Percentiles rank a stretch among this genome's conserved stretches.
Evolutionary conservation across 2,113 vertebrate genomes (phyloP).

Genomic region (Eonycteris spelaea): DNA sequence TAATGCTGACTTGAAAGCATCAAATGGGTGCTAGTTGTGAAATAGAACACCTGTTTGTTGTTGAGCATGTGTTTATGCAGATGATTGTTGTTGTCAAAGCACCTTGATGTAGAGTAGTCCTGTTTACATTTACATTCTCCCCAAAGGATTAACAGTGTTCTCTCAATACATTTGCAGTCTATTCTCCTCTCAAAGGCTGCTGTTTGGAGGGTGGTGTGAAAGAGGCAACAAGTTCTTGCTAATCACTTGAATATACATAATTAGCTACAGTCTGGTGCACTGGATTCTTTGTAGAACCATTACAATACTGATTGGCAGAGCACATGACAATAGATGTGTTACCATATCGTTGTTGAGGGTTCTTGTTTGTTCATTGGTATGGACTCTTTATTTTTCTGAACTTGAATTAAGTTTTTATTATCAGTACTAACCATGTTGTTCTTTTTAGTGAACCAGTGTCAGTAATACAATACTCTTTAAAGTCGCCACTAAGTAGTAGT

Average conservation of each 20-base stretch:
- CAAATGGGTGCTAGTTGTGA: slow-evolving; percentile 90
- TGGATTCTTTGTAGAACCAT: slow-evolving; percentile 80
- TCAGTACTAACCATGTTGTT: not conserved
- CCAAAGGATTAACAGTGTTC: slow-evolving; percentile 89
- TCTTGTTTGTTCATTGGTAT: slow-evolving; percentile 75
- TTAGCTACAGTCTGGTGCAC: slow-evolving; percentile 86
- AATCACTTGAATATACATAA: slow-evolving; percentile 88
- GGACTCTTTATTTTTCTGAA: slow-evolving; percentile 69
- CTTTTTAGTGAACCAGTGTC: slow-evolving; percentile 49
- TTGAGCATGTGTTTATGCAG: slow-evolving; percentile 91
- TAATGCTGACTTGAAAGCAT: slow-evolving; percentile 86
- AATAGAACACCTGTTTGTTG: slow-evolving; percentile 94
- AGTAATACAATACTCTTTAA: not conserved
- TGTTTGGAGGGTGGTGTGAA: slow-evolving; percentile 86
- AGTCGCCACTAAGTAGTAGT: not conserved
- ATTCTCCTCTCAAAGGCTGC: slow-evolving; percentile 87
- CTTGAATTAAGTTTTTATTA: not conserved
- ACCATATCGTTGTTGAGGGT: slow-evolving; percentile 56
- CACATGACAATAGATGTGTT: slow-evolving; percentile 73
- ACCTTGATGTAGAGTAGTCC: slow-evolving; percentile 89
- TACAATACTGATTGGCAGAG: slow-evolving; percentile 81
- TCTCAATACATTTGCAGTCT: slow-evolving; percentile 88
- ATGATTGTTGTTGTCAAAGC: slow-evolving; percentile 93
- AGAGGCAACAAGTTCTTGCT: slow-evolving; percentile 88
- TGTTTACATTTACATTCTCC: slow-evolving; percentile 88